Percentiles rank a stretch among this genome's conserved stretches.
Conservation (phyloP, 2,797 vertebrate genomes). For the Distichodus sexfasciatus region DNA sequence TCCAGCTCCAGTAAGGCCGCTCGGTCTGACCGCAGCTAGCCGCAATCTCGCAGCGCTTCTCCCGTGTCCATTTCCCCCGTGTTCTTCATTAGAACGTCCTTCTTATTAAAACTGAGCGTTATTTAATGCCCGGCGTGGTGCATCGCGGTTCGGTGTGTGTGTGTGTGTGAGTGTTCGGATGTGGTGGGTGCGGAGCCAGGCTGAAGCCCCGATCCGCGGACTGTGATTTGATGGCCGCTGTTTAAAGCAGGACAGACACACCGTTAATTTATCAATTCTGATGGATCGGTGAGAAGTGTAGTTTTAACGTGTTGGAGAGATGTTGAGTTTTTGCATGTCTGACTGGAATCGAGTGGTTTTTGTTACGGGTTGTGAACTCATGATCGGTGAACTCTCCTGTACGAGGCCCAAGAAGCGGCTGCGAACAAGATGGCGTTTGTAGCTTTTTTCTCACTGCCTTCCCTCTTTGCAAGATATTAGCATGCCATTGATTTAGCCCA, state of each 20-base stretch:
- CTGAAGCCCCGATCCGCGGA: too few species aligned
- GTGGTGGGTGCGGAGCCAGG: too few species aligned
- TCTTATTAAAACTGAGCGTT: too few species aligned
- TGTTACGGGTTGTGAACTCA: conserved; percentile 29
- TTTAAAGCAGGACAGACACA: too few species aligned
- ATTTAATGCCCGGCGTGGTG: too few species aligned
- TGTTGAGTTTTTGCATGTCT: not conserved
- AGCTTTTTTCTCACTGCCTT: conserved; percentile 70
- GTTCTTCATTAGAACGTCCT: too few species aligned
- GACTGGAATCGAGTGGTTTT: too few species aligned
- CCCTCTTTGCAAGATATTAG: conserved; percentile 60
- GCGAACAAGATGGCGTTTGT: conserved; percentile 93
- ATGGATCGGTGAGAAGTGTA: not conserved
- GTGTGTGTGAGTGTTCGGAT: too few species aligned
- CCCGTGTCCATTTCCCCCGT: too few species aligned
- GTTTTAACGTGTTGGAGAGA: not conserved
- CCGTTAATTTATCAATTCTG: not conserved
- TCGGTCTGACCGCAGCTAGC: not conserved
- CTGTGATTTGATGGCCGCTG: too few species aligned
- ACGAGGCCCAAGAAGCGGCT: conserved; percentile 73
- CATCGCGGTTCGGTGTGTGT: too few species aligned
- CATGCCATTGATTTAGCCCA: conserved; percentile 40
- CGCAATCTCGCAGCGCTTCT: too few species aligned
- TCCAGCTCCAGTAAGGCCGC: not conserved
- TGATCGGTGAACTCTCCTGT: conserved; percentile 72